phyloP scores from a whole-genome alignment of 2,888 invertebrate genomes.

The Sycophila texana region DNA sequence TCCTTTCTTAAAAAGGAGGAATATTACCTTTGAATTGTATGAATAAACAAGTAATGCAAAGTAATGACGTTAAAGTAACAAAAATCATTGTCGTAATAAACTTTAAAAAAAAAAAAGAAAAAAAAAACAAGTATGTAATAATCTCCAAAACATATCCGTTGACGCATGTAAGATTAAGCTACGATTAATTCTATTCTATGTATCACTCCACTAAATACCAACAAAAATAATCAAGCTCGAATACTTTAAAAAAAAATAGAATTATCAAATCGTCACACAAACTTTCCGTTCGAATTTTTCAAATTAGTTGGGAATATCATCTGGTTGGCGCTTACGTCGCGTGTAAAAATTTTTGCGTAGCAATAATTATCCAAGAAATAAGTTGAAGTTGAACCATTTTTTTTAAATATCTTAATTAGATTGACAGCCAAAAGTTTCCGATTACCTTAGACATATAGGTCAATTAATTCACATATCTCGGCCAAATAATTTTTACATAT shows the following conservation, averaged over 20 bases:
- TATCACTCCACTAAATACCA: constrained; percentile 55
- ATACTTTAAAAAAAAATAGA: not conserved
- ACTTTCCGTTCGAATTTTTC: too few species aligned
- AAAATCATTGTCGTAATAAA: constrained; percentile 39
- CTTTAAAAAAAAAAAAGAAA: constrained; percentile 11
- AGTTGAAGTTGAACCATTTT: too few species aligned
- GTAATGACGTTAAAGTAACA: not conserved
- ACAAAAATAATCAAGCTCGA: constrained; percentile 29
- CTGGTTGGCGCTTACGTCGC: too few species aligned
- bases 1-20: constrained; percentile 50
- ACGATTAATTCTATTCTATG: constrained; percentile 61
- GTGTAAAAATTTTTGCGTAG: too few species aligned
- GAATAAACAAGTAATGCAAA: constrained; percentile 36
- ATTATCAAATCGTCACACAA: too few species aligned
- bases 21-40: constrained; percentile 31
- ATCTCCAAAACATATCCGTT: constrained; percentile 70
- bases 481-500: too few species aligned
- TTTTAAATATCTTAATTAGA: too few species aligned
- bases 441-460: not conserved
- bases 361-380: too few species aligned
- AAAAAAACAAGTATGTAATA: constrained; percentile 33
- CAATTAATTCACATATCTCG: too few species aligned
- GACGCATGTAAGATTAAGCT: constrained; percentile 69
- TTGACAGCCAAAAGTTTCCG: too few species aligned
- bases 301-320: too few species aligned